phyloP scores from a whole-genome alignment of 2,797 vertebrate species.

The Sternotherus odoratus region DNA sequence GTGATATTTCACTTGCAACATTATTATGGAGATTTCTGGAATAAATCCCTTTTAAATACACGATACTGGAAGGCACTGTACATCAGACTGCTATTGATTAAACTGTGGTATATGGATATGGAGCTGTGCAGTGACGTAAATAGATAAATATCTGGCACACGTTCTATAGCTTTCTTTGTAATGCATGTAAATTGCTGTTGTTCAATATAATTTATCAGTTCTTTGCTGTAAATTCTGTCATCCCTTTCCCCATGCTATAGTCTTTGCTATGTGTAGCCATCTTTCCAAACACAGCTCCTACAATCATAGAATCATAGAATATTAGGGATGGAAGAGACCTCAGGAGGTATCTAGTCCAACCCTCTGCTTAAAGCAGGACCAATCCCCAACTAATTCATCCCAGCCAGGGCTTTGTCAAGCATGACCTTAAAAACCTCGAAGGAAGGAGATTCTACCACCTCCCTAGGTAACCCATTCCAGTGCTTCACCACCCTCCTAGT shows the following conservation, averaged over 20 bases:
- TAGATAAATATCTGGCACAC: background rate
- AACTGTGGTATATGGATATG: accelerated
- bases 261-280: background rate
- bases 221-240: background rate
- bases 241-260: background rate
- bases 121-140: background rate
- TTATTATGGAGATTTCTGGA: background rate
- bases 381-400: too few species aligned
- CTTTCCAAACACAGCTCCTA: background rate
- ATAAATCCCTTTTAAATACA: background rate
- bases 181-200: background rate
- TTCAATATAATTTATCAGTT: background rate
- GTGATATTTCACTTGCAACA: background rate
- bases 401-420: too few species aligned
- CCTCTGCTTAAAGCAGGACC: too few species aligned
- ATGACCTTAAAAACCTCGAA: too few species aligned
- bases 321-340: too few species aligned
- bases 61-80: accelerated
- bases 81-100: background rate
- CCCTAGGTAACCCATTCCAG: too few species aligned
- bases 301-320: too few species aligned
- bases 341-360: too few species aligned
- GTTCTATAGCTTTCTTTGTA: background rate
- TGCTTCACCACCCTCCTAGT: too few species aligned
- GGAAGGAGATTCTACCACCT: too few species aligned